phyloP scores from a whole-genome alignment of 2,797 vertebrate species.

The Oryzias sinensis region DNA sequence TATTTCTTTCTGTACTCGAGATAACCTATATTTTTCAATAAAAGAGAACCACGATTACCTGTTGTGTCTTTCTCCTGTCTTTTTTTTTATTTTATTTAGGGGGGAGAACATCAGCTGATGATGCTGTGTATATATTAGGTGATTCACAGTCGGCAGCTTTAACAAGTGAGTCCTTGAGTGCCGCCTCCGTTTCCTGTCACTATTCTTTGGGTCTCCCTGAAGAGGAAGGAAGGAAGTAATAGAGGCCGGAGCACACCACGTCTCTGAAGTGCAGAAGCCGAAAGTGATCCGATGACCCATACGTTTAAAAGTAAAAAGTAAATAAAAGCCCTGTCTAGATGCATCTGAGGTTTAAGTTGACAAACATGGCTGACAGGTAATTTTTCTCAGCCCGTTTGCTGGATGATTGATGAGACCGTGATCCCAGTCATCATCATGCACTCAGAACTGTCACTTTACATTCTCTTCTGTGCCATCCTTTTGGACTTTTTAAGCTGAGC shows the following conservation, averaged over 20 bases:
- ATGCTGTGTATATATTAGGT: slow-evolving; percentile 8
- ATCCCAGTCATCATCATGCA: slow-evolving; percentile 27
- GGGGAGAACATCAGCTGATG: not conserved
- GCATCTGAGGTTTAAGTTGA: slow-evolving; percentile 4
- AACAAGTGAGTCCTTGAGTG: slow-evolving; percentile 51
- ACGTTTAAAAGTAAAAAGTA: slow-evolving; percentile 2
- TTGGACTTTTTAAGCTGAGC: not conserved
- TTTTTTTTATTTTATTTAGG: not conserved
- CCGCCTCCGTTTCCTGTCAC: slow-evolving; percentile 50
- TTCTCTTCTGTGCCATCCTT: slow-evolving; percentile 8
- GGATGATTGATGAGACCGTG: slow-evolving; percentile 27
- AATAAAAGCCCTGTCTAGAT: not conserved
- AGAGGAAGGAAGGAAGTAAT: slow-evolving; percentile 73
- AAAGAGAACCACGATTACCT: slow-evolving; percentile 56
- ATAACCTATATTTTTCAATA: slow-evolving; percentile 85
- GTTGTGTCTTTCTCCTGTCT: slow-evolving; percentile 2
- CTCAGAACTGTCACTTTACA: slow-evolving; percentile 33
- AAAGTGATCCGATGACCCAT: slow-evolving; percentile 31
- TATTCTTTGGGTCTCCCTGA: slow-evolving; percentile 30
- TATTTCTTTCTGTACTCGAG: slow-evolving; percentile 55
- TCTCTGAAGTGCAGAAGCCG: slow-evolving; percentile 30
- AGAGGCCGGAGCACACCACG: slow-evolving; percentile 25
- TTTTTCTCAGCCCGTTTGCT: slow-evolving; percentile 24
- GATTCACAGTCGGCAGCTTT: slow-evolving; percentile 25
- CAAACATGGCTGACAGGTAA: slow-evolving; percentile 28